Conservation (phyloP, 2,888 invertebrate genomes). For the Gortyna flavago region DNA sequence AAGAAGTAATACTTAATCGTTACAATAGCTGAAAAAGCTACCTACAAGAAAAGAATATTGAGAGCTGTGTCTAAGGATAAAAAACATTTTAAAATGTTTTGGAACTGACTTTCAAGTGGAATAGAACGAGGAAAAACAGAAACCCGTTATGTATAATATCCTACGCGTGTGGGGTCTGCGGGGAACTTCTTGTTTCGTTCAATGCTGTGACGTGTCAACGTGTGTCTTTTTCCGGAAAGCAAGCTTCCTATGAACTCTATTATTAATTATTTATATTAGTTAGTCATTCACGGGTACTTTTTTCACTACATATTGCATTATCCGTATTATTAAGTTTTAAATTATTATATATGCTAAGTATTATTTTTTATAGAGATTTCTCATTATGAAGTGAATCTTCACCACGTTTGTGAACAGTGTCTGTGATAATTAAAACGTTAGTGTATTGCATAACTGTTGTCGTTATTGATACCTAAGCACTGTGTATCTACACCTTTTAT, state of each 20-base stretch:
- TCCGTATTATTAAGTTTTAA: not conserved
- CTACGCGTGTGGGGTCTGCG: conserved; percentile 5
- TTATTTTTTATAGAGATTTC: not conserved
- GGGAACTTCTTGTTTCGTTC: conserved; percentile 41
- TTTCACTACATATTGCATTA: conserved; percentile 1
- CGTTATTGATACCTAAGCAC: conserved; percentile 6
- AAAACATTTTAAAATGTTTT: conserved; percentile 14
- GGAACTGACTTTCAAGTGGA: not conserved
- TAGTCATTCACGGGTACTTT: conserved; percentile 31
- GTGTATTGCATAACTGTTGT: not conserved
- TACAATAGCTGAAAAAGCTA: not conserved
- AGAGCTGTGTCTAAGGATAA: not conserved
- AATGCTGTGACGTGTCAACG: conserved; percentile 29
- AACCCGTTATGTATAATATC: not conserved
- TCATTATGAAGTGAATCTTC: conserved; percentile 4
- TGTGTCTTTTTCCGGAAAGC: conserved; percentile 8
- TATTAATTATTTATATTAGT: conserved; percentile 10
- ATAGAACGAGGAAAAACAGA: conserved; percentile 25
- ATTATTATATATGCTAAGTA: not conserved
- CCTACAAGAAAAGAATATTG: not conserved
- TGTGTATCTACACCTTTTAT: conserved; percentile 11
- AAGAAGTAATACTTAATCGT: conserved; percentile 17
- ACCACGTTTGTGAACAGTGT: conserved; percentile 5
- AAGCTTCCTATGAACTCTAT: conserved; percentile 14
- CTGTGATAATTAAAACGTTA: conserved; percentile 28